Percentiles rank a stretch among this genome's conserved stretches.
These are phyloP conservation scores for Hycleus phaleratus DNA, from an alignment of 1,140 invertebrate genomes.

Conservation along the genomic window DNA sequence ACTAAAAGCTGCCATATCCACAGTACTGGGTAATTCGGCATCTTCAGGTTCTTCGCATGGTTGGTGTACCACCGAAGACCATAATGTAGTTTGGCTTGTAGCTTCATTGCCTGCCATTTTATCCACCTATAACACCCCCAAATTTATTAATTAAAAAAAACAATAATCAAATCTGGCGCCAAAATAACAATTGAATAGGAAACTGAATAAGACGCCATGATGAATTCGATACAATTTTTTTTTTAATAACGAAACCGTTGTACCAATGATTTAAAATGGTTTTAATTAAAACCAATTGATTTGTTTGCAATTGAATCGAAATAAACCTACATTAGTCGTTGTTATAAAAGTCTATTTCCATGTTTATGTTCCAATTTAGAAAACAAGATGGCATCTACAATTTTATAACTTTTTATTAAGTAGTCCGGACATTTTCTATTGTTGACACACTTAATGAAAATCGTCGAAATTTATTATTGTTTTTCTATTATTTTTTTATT, in stretches of 20 bases:
- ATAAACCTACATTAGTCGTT: conserved; percentile 15
- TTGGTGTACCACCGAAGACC: conserved; percentile 54
- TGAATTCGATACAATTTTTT: not conserved
- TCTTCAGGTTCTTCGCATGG: conserved; percentile 54
- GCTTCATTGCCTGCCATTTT: conserved; percentile 39
- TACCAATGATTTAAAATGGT: not conserved
- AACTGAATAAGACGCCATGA: conserved; percentile 7
- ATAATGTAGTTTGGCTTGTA: conserved; percentile 38
- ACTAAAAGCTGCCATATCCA: conserved; percentile 52
- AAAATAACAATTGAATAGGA: conserved; percentile 18
- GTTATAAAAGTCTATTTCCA: conserved; percentile 34
- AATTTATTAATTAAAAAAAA: conserved; percentile 2
- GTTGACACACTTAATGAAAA: too few species aligned
- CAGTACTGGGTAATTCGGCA: conserved; percentile 52
- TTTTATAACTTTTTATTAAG: too few species aligned
- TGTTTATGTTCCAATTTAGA: conserved; percentile 32
- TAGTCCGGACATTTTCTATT: too few species aligned
- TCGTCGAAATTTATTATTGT: too few species aligned
- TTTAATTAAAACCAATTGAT: conserved; percentile 7
- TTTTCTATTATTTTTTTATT: too few species aligned
- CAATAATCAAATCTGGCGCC: conserved; percentile 27
- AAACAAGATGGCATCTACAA: conserved; percentile 32
- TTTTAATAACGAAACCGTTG: not conserved
- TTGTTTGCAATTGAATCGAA: not conserved
- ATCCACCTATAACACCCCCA: conserved; percentile 4